Conservation (phyloP, 2,797 vertebrate species). For the Peromyscus nudipes region DNA sequence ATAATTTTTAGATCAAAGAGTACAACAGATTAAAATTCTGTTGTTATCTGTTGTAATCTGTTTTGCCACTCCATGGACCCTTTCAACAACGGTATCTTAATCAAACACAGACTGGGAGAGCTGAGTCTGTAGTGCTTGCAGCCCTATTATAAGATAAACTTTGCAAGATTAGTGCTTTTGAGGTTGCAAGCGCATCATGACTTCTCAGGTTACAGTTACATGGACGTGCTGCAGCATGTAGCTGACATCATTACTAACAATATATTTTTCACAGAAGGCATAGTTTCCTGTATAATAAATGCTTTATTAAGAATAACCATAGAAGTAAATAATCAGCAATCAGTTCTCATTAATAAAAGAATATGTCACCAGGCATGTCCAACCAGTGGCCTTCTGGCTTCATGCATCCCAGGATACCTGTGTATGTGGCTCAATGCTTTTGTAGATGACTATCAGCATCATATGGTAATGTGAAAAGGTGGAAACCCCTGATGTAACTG, state of each 20-base stretch:
- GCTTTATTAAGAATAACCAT: slow-evolving; percentile 25
- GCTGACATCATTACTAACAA: not conserved
- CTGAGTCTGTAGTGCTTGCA: not conserved
- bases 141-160: not conserved
- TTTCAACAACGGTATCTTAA: not conserved
- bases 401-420: not conserved
- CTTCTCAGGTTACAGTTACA: not conserved
- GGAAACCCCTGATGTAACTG: not conserved
- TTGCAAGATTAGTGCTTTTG: not conserved
- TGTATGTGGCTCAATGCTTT: not conserved
- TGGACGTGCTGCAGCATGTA: not conserved
- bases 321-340: not conserved
- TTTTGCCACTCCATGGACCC: not conserved
- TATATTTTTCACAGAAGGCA: not conserved
- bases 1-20: slow-evolving; percentile 1
- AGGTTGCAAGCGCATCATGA: not conserved
- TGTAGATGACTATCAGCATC: not conserved
- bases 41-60: too few relatives aligned
- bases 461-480: too few relatives aligned
- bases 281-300: not conserved
- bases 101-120: not conserved
- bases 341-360: slow-evolving; percentile 21
- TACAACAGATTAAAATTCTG: not conserved
- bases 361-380: not conserved
- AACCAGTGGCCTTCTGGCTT: too few relatives aligned